Base-by-base conservation (phyloP, 2,113 vertebrate species). In the Caloenas nicobarica region DNA sequence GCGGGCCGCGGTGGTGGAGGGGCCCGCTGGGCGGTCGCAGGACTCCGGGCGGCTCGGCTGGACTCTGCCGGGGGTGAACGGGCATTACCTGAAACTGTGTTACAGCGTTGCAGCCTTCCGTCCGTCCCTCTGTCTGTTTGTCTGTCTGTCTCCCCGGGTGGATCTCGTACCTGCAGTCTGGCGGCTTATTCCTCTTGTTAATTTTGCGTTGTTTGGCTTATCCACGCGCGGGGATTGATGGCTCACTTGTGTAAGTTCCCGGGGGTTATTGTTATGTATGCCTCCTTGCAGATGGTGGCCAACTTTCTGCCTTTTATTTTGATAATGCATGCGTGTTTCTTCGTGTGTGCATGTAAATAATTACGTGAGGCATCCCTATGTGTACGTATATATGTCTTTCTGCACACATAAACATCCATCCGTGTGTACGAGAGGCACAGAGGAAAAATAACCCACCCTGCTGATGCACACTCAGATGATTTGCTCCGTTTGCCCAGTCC, bases 301-400 rank as follows among this genome's bases (percentile, higher is more conserved):
- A 98, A 98, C 97, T 98, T 98, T 98, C 88, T 87, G 93, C 93
- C 82, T 96, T 92, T 81, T 89, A 87, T 93, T 94, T 95, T 42
- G 66, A 15, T 61, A 57, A 61, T 8, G 56, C 22, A 0, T 74
- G 51, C 28, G 14, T 29, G 66, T 60, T 26, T 77, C 57, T 28
- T 42, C 19, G 29, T 26, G 72, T 57, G 36, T 81, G 73, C 16
- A 1, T 38, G 83, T 83, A 72, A 72, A 88, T 92, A 77, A 93
- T 79, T 85, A 33, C 5, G 33, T 79, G 91, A 5, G 80, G 93
- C 76, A 69, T 86, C 83, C n/a, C 44, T 14, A 10, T 11, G 42
- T 31, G 36, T 72, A 36, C 3, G 33, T 74, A 1, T 33, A 2
- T 54, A 5, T 57, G 68, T n/a, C 69, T 76, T 10, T 66, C 25